phyloP scores from a whole-genome alignment of 2,888 invertebrate species.

The Chalcosyrphus nemorum region DNA sequence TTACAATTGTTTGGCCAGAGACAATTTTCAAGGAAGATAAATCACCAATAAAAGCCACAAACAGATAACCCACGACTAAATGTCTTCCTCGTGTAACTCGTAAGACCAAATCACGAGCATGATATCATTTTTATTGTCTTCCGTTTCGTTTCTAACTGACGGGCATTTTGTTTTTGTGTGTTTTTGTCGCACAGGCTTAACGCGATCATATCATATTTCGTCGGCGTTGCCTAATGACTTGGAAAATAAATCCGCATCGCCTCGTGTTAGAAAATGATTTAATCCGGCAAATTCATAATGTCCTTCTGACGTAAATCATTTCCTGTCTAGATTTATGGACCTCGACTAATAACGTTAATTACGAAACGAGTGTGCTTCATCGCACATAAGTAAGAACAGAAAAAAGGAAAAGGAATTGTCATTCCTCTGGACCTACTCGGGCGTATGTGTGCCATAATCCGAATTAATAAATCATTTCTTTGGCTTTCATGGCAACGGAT shows the following conservation, averaged over 20 bases:
- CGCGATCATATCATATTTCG: slow-evolving; percentile 7
- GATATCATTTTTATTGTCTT: slow-evolving; percentile 37
- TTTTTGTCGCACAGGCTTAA: not conserved
- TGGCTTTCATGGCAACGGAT: not conserved
- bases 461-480: slow-evolving; percentile 41
- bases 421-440: not conserved
- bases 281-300: slow-evolving; percentile 1
- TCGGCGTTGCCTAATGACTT: slow-evolving; percentile 20
- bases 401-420: not conserved
- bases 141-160: not conserved
- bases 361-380: not conserved
- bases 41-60: slow-evolving; percentile 41
- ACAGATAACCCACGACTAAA: slow-evolving; percentile 12
- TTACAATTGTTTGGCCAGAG: slow-evolving; percentile 35
- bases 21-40: slow-evolving; percentile 40
- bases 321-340: slow-evolving; percentile 26
- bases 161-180: not conserved
- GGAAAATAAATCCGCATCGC: slow-evolving; percentile 16
- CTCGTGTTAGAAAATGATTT: not conserved
- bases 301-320: slow-evolving; percentile 40
- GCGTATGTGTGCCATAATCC: slow-evolving; percentile 15
- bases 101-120: slow-evolving; percentile 1
- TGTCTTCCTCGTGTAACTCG: slow-evolving; percentile 9
- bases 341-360: slow-evolving; percentile 32
- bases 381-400: not conserved